A percentile compares a stretch with the other conserved stretches of the same genome.
Evolutionary conservation across 2,888 invertebrate genomes (phyloP).

Genomic region (Lasioglossum figueresi): DNA sequence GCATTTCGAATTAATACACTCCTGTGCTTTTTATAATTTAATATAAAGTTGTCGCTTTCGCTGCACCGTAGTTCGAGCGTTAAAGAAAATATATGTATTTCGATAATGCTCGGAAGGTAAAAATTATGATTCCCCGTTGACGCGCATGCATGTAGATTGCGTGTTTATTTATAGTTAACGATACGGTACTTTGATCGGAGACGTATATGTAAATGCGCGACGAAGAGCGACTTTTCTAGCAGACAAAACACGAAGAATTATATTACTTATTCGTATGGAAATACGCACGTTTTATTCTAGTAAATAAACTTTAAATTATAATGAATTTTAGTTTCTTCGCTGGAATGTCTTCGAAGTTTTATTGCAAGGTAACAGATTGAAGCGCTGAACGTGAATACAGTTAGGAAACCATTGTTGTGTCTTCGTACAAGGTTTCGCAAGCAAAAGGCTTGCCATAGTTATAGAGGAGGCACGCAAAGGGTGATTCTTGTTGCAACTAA

Average conservation of each 20-base stretch:
- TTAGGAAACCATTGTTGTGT: not conserved
- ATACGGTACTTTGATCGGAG: constrained; percentile 6
- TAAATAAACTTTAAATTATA: not conserved
- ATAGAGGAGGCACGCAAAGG: not conserved
- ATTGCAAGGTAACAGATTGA: too few relatives aligned
- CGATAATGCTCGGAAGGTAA: constrained; percentile 1
- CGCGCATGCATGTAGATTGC: not conserved
- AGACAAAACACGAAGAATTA: not conserved
- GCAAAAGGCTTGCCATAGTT: not conserved
- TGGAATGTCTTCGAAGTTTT: not conserved
- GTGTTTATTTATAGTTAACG: constrained; percentile 28
- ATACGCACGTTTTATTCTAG: not conserved
- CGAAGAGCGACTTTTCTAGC: not conserved
- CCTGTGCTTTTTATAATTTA: not conserved
- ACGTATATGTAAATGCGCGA: not conserved
- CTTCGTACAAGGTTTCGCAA: not conserved
- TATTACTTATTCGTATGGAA: not conserved
- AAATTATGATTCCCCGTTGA: constrained; percentile 25
- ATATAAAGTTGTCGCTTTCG: not conserved
- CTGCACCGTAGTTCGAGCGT: not conserved
- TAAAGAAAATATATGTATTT: not conserved
- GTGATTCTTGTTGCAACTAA: not conserved
- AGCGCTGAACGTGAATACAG: not conserved
- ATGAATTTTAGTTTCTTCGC: not conserved
- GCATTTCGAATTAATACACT: not conserved